A percentile compares a stretch with the other conserved stretches of the same genome.
Conservation (phyloP, 1,140 invertebrate species). For the Drosophila orosa region DNA sequence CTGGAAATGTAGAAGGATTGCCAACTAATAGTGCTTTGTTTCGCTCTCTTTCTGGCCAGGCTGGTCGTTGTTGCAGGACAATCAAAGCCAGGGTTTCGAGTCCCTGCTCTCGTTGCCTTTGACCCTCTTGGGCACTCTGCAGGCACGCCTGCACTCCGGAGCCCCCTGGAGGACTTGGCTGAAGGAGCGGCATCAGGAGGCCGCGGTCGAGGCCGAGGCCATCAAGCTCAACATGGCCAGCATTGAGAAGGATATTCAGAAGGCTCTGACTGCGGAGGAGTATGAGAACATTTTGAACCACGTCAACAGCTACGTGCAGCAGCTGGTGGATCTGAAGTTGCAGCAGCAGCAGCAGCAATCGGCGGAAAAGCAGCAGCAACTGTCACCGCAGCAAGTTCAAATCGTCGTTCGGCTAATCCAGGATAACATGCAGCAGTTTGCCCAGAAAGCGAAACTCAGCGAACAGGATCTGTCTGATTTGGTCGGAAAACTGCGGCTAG, state of each 20-base stretch:
- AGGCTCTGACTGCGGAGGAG: conserved; percentile 70
- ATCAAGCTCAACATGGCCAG: conserved; percentile 56
- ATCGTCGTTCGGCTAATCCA: conserved; percentile 64
- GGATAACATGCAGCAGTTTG: conserved; percentile 58
- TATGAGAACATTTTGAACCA: conserved; percentile 82
- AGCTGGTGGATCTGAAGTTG: conserved; percentile 71
- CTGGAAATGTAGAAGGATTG: conserved; percentile 72
- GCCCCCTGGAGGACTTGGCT: conserved; percentile 13
- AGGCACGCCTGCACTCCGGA: conserved; percentile 24
- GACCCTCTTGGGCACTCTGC: conserved; percentile 44
- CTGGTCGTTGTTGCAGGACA: conserved; percentile 66
- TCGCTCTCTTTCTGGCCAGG: conserved; percentile 39
- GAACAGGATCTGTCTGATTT: conserved; percentile 56
- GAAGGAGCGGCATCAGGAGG: background rate
- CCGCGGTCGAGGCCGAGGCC: conserved; percentile 20
- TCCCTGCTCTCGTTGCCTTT: conserved; percentile 62
- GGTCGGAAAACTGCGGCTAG: conserved; percentile 41
- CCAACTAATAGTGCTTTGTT: conserved; percentile 62
- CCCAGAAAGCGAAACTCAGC: conserved; percentile 32
- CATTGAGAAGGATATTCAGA: conserved; percentile 60
- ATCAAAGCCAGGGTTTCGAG: conserved; percentile 46
- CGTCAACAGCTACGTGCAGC: conserved; percentile 79
- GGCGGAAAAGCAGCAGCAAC: conserved; percentile 20
- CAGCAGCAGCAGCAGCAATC: conserved; percentile 61
- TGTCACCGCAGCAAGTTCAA: conserved; percentile 61